These are phyloP conservation scores for Drosophila neocordata DNA, from an alignment of 1,140 invertebrate species.

Conservation along the genomic window DNA sequence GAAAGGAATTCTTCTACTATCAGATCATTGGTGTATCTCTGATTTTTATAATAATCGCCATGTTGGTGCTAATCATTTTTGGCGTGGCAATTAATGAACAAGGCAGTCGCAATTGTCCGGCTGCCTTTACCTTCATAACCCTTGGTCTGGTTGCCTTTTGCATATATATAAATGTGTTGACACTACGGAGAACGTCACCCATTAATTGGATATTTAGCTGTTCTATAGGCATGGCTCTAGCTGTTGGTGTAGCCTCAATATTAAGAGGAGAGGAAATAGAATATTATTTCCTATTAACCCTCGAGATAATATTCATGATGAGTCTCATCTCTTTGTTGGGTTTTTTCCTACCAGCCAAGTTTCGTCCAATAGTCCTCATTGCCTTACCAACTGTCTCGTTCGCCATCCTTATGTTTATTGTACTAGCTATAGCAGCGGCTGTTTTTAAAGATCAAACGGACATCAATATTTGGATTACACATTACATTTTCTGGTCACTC, in stretches of 20 bases:
- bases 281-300: neutral
- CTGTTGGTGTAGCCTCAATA: slow-evolving; percentile 20
- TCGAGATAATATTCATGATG: slow-evolving; percentile 40
- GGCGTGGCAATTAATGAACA: neutral
- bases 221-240: slow-evolving; percentile 17
- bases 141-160: slow-evolving; percentile 12
- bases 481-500: slow-evolving; percentile 18
- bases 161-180: slow-evolving; percentile 21
- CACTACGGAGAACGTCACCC: slow-evolving; percentile 33
- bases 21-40: slow-evolving; percentile 28
- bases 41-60: slow-evolving; percentile 19
- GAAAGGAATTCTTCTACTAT: neutral
- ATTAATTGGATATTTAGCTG: slow-evolving; percentile 42
- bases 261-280: neutral
- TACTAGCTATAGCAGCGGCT: neutral
- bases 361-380: neutral
- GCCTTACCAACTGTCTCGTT: neutral
- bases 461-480: neutral
- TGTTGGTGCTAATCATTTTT: slow-evolving; percentile 20
- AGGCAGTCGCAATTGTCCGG: neutral
- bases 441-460: neutral
- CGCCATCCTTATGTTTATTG: neutral
- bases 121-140: slow-evolving; percentile 7
- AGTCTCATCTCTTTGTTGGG: slow-evolving; percentile 27
- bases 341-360: slow-evolving; percentile 21